Evolutionary conservation across 1,140 invertebrate species (phyloP), one percentile per base, ranked within the genome.

Genomic region (Drosophila mayri): DNA sequence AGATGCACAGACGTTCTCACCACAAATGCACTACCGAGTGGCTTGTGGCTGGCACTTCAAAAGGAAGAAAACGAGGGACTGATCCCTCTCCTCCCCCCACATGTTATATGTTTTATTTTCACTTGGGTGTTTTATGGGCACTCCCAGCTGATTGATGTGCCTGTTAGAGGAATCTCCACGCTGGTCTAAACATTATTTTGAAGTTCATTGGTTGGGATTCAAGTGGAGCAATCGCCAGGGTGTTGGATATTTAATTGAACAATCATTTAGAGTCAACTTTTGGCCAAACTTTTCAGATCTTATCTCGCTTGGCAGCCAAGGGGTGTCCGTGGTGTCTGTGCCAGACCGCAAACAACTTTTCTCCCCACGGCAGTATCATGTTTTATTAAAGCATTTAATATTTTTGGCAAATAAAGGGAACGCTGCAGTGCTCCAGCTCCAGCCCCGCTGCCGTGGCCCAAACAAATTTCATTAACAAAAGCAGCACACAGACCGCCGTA

Each of bases 371-470:
- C 67, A 50, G 54, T 10, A 47, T 84, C 55, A 74, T 87, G 44
- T 84, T 76, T 87, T 87, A 88, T 87, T 88, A 71, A 87, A 55
- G 60, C 55, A 74, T 87, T 87, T 87, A 88, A 87, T 87, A 87
- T 88, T 88, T 90, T 80, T 67, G 61, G 76, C 81, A 87, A 87
- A 87, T 87, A 88, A 74, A 77, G 71, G 64, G 43, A 62, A 44
- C 74, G 55, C 61, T 59, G 43, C 40, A 50, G 32, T 38, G 32
- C 63, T 12, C 30, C 14, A 28, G 22, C 25, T 28, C 37, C 14
- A 28, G 22, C 25, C n/a, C 37, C 14, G 20, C 6, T 14, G 18
- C 8, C 59, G 20, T 71, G 66, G 44, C 76, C 52, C 52, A 43
- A 55, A 67, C 61, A 77, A 87, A 90, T 84, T 88, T 87, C 84